Percentiles rank a stretch among this genome's conserved stretches.
These are phyloP conservation scores for Entomyzon cyanotis DNA, from an alignment of 2,113 vertebrate species.

Conservation along the genomic window DNA sequence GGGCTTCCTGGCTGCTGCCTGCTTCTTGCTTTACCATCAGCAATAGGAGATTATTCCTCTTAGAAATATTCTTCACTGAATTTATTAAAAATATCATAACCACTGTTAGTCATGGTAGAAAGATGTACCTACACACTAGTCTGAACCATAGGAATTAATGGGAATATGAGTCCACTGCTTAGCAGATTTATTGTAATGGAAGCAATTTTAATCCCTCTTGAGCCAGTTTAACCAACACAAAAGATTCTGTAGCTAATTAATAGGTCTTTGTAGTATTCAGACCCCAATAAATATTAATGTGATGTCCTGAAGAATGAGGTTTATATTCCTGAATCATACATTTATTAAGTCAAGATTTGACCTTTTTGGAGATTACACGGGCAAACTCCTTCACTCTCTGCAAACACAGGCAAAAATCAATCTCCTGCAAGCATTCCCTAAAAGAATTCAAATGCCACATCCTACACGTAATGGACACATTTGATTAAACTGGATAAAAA, in stretches of 20 bases:
- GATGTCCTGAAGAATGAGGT: slow-evolving; percentile 29
- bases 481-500: slow-evolving; percentile 1
- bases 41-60: not conserved
- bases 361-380: slow-evolving; percentile 42
- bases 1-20: not conserved
- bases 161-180: not conserved
- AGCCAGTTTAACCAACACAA: slow-evolving; percentile 41
- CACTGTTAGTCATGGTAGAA: not conserved
- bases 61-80: not conserved
- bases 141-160: not conserved
- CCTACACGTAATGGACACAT: not conserved
- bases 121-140: not conserved
- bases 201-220: slow-evolving; percentile 9
- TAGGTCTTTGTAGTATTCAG: slow-evolving; percentile 7
- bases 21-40: not conserved
- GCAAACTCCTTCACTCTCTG: slow-evolving; percentile 23
- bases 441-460: slow-evolving; percentile 30
- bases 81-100: not conserved
- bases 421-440: not conserved
- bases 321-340: slow-evolving; percentile 47
- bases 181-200: slow-evolving; percentile 5
- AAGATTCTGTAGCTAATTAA: slow-evolving; percentile 48
- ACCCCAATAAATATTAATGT: slow-evolving; percentile 49
- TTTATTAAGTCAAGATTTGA: slow-evolving; percentile 61
- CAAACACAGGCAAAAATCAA: slow-evolving; percentile 40